Base-by-base conservation (phyloP, 2,113 vertebrate species). In the Anas platyrhynchos region DNA sequence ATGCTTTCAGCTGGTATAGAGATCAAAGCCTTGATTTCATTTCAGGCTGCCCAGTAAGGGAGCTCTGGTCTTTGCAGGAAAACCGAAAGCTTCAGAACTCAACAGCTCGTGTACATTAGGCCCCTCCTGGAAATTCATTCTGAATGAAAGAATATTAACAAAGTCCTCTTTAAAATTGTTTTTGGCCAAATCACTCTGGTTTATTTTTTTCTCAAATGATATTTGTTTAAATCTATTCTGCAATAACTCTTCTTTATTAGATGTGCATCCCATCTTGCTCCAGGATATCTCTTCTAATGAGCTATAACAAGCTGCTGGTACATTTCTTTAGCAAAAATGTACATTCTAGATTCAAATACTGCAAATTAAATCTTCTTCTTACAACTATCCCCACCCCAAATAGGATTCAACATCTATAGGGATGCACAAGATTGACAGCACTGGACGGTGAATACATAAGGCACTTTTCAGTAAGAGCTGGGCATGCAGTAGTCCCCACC, bases 11-110 rank as follows among this genome's bases (percentile, higher is more conserved):
- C 7, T 13, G 18, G 8, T 10, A 14, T 0, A 32, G 44, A 50
- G 8, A 25, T 16, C 13, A 44, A 52, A 44, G 21, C 1, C 0
- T 13, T 13, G 15, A 5, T 26, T 56, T 7, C 18, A 3, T 18
- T 21, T 44, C 4, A 2, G 27, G 38, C 32, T 10, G 41, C 32
- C 10, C 82, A 56, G 32, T 6, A 56, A 34, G 3, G 11, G 29
- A 81, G 21, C 20, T 32, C 58, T 58, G 41, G 69, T 56, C 31
- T 41, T 38, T 25, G 50, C 56, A 77, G 36, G 18, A 29, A 23
- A 56, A 36, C 27, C 13, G 12, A 48, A 55, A 68, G 23, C 12
- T 43, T 16, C 58, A 73, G 52, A 66, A 55, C 13, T 23, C 44
- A 41, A 66, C 25, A 61, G 36, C 25, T 48, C 44, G 15, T 43